These are phyloP conservation scores for Scopus umbretta DNA, from an alignment of 2,113 vertebrate species.

Conservation along the genomic window DNA sequence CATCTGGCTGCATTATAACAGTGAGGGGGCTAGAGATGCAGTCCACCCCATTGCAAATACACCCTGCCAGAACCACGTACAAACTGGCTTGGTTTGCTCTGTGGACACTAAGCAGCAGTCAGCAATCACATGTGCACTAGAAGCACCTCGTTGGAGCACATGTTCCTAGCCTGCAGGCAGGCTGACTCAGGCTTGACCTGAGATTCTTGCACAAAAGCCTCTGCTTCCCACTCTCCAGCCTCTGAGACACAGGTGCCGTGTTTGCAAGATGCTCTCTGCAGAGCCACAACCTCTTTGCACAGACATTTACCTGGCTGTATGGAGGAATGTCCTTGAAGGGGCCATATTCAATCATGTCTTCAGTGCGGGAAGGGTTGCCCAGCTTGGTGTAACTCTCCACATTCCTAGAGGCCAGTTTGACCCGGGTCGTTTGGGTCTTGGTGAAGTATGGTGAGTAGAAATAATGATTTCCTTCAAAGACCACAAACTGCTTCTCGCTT, in stretches of 20 bases:
- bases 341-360: constrained; percentile 92
- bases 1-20: fast-evolving
- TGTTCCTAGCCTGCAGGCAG: fast-evolving
- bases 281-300: not conserved
- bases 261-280: not conserved
- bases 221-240: not conserved
- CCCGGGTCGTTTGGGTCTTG: constrained; percentile 85
- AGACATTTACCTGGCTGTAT: constrained; percentile 83
- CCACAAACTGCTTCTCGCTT: constrained; percentile 93
- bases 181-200: not conserved
- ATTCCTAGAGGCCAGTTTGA: constrained; percentile 90
- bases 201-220: fast-evolving
- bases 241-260: fast-evolving
- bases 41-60: not conserved
- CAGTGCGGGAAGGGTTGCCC: constrained; percentile 87
- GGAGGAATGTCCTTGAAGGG: constrained; percentile 87
- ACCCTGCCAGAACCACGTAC: not conserved
- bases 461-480: constrained; percentile 97
- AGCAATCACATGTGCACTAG: not conserved
- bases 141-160: fast-evolving
- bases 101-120: not conserved
- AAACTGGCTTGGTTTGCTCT: not conserved
- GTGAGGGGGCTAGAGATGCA: not conserved
- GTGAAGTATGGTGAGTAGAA: constrained; percentile 90
- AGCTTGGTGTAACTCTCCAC: constrained; percentile 95